Percentiles rank a stretch among this genome's conserved stretches.
Conservation (phyloP, 2,113 vertebrate genomes). For the Melanocharis versteri region DNA sequence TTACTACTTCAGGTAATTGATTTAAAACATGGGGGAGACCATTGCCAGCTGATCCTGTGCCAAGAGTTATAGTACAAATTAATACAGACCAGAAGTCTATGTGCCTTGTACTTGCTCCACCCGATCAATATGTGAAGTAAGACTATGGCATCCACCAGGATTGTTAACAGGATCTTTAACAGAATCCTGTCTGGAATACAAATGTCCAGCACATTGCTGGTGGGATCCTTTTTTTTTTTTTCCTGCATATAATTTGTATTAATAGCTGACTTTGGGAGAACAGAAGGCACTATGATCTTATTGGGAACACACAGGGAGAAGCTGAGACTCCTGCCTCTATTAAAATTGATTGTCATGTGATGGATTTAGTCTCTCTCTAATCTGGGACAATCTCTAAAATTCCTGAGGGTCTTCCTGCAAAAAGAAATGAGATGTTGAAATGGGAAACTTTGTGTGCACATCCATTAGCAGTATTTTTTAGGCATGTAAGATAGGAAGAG, state of each 20-base stretch:
- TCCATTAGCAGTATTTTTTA: not conserved
- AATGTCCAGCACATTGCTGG: not conserved
- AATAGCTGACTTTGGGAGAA: not conserved
- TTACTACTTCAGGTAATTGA: constrained; percentile 23
- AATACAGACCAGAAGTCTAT: constrained; percentile 3
- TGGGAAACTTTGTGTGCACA: not conserved
- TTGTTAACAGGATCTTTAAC: not conserved
- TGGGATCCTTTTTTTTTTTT: not conserved
- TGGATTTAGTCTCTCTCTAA: not conserved
- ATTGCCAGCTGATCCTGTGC: not conserved
- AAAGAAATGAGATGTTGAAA: not conserved
- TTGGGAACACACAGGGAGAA: not conserved
- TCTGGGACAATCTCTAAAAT: not conserved
- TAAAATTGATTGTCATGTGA: not conserved
- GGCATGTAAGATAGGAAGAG: not conserved
- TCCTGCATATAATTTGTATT: not conserved
- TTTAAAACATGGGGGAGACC: not conserved
- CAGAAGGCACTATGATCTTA: not conserved
- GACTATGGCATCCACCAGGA: not conserved
- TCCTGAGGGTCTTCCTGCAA: not conserved
- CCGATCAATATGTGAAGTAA: not conserved
- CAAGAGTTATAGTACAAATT: not conserved
- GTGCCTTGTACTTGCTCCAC: not conserved
- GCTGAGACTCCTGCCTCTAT: not conserved
- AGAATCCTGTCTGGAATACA: not conserved